These are phyloP conservation scores for Argyresthia albistria DNA, from an alignment of 2,888 invertebrate species.

Conservation along the genomic window DNA sequence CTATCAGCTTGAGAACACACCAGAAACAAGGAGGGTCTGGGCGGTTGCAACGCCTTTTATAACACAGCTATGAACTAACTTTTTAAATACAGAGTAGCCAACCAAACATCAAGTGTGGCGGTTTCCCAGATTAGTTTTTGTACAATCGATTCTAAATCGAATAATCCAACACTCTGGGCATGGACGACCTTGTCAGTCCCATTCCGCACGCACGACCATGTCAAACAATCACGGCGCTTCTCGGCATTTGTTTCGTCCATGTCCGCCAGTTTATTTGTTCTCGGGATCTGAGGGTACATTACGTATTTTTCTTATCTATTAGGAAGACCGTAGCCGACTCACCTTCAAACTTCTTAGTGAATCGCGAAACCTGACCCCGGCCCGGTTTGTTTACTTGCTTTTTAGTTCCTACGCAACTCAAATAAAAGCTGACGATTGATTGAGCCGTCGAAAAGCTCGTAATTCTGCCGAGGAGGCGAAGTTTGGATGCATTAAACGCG, in stretches of 20 bases:
- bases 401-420: conserved; percentile 59
- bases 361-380: conserved; percentile 43
- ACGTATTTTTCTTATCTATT: conserved; percentile 73
- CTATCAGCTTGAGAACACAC: no score
- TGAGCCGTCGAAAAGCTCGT: conserved; percentile 50
- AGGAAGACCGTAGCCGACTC: conserved; percentile 59
- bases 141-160: no score
- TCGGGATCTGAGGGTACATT: conserved; percentile 68
- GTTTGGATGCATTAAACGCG: conserved; percentile 40
- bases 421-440: conserved; percentile 71
- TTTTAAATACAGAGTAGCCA: no score
- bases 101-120: no score
- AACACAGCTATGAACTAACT: no score
- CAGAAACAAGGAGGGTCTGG: no score
- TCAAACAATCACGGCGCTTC: conserved; percentile 59
- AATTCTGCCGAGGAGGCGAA: conserved; percentile 38
- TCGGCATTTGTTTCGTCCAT: conserved; percentile 64
- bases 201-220: conserved; percentile 48
- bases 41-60: no score
- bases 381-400: conserved; percentile 57
- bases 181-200: conserved; percentile 13
- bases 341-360: conserved; percentile 62
- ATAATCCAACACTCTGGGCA: no score
- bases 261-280: conserved; percentile 68
- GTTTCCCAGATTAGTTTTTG: no score